Evolutionary conservation across 2,888 invertebrate genomes (phyloP), one percentile per base, ranked within the genome.

Genomic region (Venusia cambrica): DNA sequence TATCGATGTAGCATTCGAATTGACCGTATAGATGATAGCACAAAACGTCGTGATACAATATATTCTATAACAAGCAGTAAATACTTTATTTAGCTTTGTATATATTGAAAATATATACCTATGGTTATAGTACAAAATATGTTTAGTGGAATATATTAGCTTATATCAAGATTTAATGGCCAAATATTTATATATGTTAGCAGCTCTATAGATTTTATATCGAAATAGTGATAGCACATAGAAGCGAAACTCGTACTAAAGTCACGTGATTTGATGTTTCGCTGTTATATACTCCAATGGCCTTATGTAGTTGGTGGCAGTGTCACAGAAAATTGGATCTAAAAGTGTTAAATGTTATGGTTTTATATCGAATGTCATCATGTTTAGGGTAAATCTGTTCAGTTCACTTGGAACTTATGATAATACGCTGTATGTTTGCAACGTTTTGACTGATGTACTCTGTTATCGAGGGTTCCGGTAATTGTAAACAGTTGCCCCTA

Each of bases 401-500:
- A 32, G 17, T 24, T 21, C 9, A 12, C 5, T 16, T 31, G 14
- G 21, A 25, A 7, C 19, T 9, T 10, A 7, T 20, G 7, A 9
- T 9, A 4, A 29, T n/a, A n/a, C n/a, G n/a, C n/a, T n/a, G n/a
- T n/a, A n/a, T n/a, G n/a, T n/a, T n/a, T n/a, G n/a, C n/a, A n/a
- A n/a, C n/a, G n/a, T n/a, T n/a, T n/a, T n/a, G n/a, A n/a, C n/a
- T n/a, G n/a, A n/a, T n/a, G n/a, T n/a, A n/a, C n/a, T n/a, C n/a
- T n/a, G n/a, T n/a, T n/a, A n/a, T n/a, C n/a, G n/a, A n/a, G n/a
- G 1, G 8, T 16, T 34, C 5, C 4, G 13, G 7, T 17, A 10
- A 33, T 54, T 55, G 54, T 51, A 51, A 61, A 58, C 55, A 52
- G 57, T 57, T 58, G 47, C 50, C 50, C 45, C 48, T 49, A 48